These are phyloP conservation scores for Drosophila flavopinicola DNA, from an alignment of 2,888 invertebrate species.

Conservation along the genomic window DNA sequence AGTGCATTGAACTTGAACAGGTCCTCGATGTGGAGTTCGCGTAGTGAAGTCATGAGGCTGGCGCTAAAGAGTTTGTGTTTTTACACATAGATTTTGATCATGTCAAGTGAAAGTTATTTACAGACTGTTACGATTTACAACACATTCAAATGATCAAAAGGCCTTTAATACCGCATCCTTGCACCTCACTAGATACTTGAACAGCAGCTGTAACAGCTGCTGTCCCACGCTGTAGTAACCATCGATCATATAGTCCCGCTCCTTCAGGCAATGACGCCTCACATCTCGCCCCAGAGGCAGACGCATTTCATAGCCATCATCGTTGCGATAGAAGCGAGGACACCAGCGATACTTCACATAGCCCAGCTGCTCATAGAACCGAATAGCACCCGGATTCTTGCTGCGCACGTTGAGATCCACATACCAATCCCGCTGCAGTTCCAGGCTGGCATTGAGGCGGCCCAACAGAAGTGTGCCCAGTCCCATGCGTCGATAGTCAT, in stretches of 20 bases:
- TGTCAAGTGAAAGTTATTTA: not conserved
- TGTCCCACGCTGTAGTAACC: not conserved
- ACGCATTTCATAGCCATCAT: constrained; percentile 58
- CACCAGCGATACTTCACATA: constrained; percentile 30
- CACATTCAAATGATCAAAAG: constrained; percentile 1
- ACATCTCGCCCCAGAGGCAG: constrained; percentile 40
- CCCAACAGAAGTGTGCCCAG: constrained; percentile 33
- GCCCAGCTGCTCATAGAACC: constrained; percentile 46
- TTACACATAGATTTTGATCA: constrained; percentile 35
- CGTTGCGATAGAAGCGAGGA: constrained; percentile 34
- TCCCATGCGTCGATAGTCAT: constrained; percentile 52
- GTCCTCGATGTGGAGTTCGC: constrained; percentile 56
- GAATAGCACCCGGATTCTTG: constrained; percentile 35
- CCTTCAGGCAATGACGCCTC: constrained; percentile 5
- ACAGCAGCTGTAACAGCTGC: constrained; percentile 9
- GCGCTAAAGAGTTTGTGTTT: too few species aligned
- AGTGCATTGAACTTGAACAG: constrained; percentile 64
- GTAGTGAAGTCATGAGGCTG: constrained; percentile 46
- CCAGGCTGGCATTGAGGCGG: constrained; percentile 16
- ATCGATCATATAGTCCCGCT: not conserved
- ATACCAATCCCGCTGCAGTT: constrained; percentile 31
- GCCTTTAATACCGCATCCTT: not conserved
- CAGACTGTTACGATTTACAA: not conserved
- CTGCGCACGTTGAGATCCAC: constrained; percentile 53
- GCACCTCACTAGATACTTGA: not conserved